Conservation (phyloP, 1,140 invertebrate species). For the Acyrthosiphon pisum region DNA sequence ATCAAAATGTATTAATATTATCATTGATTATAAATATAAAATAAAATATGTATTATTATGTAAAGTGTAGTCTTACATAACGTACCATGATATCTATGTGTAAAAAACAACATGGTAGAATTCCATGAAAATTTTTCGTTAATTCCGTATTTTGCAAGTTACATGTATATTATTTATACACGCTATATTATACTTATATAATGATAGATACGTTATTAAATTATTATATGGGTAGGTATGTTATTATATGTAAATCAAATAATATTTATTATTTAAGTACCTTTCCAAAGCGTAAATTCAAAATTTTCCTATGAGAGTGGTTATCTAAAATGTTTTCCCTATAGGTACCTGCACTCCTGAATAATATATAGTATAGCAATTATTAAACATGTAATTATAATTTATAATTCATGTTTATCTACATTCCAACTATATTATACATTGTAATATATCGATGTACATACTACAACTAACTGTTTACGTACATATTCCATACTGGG, state of each 20-base stretch:
- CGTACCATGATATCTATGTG: not conserved
- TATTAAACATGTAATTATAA: not conserved
- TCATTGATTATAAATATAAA: no score
- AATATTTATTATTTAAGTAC: not conserved
- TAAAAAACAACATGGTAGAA: not conserved
- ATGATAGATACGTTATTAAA: not conserved
- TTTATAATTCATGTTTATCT: conserved; percentile 11
- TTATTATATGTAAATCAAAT: not conserved
- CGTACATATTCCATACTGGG: not conserved
- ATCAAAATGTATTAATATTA: not conserved
- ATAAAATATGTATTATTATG: not conserved
- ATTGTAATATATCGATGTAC: not conserved
- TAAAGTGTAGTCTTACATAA: not conserved
- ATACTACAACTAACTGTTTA: not conserved
- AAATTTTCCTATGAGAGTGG: not conserved
- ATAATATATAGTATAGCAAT: not conserved
- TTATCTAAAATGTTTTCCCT: not conserved
- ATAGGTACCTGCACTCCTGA: not conserved
- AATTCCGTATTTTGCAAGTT: not conserved
- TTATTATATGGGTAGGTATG: not conserved
- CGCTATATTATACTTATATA: not conserved
- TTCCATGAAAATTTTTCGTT: not conserved
- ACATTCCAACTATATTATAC: not conserved
- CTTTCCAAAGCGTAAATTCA: not conserved
- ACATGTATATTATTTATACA: not conserved